These are phyloP conservation scores for Ochotona princeps DNA, from an alignment of 2,113 vertebrate species.

Conservation along the genomic window DNA sequence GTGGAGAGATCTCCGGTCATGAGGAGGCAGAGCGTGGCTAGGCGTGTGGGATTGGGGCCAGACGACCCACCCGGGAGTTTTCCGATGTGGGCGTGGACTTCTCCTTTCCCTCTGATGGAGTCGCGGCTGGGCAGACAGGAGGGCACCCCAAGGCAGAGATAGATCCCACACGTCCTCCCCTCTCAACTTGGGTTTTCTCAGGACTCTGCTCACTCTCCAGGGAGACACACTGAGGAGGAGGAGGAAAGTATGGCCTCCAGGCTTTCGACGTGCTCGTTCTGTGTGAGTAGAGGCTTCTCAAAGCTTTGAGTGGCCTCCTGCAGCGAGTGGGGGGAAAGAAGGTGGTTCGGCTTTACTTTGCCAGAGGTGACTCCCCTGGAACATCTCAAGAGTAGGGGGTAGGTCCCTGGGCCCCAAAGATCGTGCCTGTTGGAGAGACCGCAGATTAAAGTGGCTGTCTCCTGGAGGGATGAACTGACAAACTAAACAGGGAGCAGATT, in stretches of 20 bases:
- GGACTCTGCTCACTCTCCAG: neutral
- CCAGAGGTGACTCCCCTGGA: neutral
- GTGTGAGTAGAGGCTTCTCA: constrained; percentile 68
- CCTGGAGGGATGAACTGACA: neutral
- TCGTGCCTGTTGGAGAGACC: neutral
- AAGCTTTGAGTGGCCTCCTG: neutral
- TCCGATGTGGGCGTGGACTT: neutral
- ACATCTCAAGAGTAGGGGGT: neutral
- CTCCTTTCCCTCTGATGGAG: too few species aligned
- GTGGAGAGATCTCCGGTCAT: neutral
- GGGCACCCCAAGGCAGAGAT: accelerated
- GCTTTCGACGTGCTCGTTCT: constrained; percentile 45
- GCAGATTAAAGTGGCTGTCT: neutral
- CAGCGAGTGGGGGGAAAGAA: neutral
- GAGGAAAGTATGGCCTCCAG: constrained; percentile 46
- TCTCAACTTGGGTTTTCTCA: neutral
- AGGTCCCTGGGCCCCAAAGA: neutral
- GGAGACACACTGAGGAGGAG: neutral
- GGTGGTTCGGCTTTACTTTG: neutral
- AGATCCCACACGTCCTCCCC: neutral
- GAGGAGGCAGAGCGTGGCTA: accelerated
- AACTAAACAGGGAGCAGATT: neutral
- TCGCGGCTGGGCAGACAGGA: too few species aligned
- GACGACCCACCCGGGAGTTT: neutral
- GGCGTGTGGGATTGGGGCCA: neutral